Conservation (phyloP, 2,113 vertebrate genomes). For the Scopus umbretta region DNA sequence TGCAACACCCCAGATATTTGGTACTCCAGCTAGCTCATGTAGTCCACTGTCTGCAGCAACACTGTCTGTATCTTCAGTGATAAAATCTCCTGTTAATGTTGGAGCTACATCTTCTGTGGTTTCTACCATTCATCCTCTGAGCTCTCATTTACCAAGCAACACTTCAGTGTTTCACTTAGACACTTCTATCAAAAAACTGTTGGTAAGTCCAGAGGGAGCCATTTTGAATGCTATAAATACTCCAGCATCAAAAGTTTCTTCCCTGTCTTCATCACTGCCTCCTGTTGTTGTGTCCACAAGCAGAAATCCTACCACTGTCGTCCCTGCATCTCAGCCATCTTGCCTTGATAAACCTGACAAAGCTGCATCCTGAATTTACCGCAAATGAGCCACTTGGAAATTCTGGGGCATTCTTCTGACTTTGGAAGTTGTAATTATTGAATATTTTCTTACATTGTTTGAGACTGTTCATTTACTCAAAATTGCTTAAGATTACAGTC, state of each 20-base stretch:
- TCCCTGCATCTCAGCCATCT: conserved; percentile 69
- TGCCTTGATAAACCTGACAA: conserved; percentile 71
- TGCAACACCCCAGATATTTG: conserved; percentile 73
- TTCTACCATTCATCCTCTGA: conserved; percentile 50
- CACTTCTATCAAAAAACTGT: conserved; percentile 79
- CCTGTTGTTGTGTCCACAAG: conserved; percentile 69
- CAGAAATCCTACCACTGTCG: conserved; percentile 65
- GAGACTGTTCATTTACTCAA: conserved; percentile 20
- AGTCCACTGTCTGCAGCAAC: conserved; percentile 46
- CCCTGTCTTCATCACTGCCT: conserved; percentile 67
- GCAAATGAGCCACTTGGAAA: conserved; percentile 65
- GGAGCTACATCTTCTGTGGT: conserved; percentile 60
- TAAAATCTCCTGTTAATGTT: conserved; percentile 53
- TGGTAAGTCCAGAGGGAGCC: conserved; percentile 88
- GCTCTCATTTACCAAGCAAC: conserved; percentile 61
- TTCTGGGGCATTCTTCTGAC: conserved; percentile 71
- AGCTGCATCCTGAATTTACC: conserved; percentile 74
- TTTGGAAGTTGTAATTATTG: conserved; percentile 61
- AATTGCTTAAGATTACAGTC: conserved; percentile 43
- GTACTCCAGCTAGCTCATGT: conserved; percentile 63
- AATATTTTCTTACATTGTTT: conserved; percentile 58
- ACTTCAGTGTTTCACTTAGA: conserved; percentile 70
- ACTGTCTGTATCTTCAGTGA: conserved; percentile 58
- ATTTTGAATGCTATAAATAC: conserved; percentile 84
- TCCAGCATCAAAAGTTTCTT: conserved; percentile 65